phyloP scores from a whole-genome alignment of 2,113 vertebrate genomes.

The Ceyx melanurus region DNA sequence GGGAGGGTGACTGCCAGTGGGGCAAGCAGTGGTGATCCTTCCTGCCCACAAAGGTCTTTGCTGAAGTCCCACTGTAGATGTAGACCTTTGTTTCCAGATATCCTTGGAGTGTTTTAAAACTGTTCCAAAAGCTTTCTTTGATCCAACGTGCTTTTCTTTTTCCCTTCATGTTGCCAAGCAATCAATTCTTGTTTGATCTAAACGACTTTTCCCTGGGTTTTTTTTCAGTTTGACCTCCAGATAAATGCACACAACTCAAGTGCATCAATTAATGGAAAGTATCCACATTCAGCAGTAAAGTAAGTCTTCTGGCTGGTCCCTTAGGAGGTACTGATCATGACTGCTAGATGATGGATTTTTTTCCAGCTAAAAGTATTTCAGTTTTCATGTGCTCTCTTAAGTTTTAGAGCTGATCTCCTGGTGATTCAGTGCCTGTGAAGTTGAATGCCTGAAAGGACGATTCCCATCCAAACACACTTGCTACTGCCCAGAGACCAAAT shows the following conservation, averaged over 20 bases:
- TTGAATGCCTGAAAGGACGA: background rate
- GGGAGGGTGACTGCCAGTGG: background rate
- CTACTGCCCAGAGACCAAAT: background rate
- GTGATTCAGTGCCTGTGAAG: background rate
- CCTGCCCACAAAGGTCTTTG: background rate
- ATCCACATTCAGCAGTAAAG: background rate
- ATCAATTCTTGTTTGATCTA: conserved; percentile 19
- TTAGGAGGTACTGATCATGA: background rate
- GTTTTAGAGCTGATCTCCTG: background rate
- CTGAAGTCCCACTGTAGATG: background rate
- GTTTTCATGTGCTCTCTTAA: background rate
- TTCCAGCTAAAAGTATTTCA: background rate
- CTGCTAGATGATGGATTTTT: background rate
- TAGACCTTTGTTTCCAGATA: background rate
- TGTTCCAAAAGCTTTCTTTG: background rate
- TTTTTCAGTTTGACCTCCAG: background rate
- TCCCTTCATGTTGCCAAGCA: background rate
- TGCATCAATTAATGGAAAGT: background rate
- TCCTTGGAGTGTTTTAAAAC: background rate
- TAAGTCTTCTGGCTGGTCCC: background rate
- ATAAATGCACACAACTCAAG: background rate
- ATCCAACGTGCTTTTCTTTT: background rate
- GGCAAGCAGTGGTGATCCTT: background rate
- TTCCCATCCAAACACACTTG: background rate
- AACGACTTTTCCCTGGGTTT: background rate